phyloP scores from a whole-genome alignment of 2,888 invertebrate genomes.

The Mimachlamys varia region DNA sequence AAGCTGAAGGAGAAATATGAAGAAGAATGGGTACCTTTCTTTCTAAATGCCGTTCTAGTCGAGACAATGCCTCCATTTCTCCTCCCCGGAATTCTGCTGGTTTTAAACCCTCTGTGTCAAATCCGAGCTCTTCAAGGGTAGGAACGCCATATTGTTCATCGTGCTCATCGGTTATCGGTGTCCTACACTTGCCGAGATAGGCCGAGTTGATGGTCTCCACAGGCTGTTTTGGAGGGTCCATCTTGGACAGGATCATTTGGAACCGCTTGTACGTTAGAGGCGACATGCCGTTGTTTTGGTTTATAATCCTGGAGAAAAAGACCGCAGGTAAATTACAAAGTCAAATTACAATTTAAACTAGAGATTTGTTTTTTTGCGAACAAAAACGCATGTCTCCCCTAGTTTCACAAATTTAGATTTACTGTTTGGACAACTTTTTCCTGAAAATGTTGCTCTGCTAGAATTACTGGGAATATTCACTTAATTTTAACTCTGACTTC shows the following conservation, averaged over 20 bases:
- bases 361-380: too few relatives aligned
- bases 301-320: constrained; percentile 87
- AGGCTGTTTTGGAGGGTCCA: constrained; percentile 89
- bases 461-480: too few relatives aligned
- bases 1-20: not conserved
- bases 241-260: constrained; percentile 89
- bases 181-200: constrained; percentile 85
- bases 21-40: constrained; percentile 71
- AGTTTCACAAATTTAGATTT: too few relatives aligned
- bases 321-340: not conserved
- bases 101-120: constrained; percentile 88
- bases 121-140: constrained; percentile 92
- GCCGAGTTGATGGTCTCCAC: constrained; percentile 84
- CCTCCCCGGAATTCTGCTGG: constrained; percentile 91
- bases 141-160: constrained; percentile 93
- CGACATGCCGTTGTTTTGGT: constrained; percentile 90
- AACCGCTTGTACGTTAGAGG: constrained; percentile 94
- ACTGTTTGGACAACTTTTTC: too few relatives aligned
- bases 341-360: not conserved
- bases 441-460: too few relatives aligned
- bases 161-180: constrained; percentile 89
- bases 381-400: too few relatives aligned
- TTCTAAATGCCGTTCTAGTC: constrained; percentile 85
- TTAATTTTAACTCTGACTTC: too few relatives aligned
- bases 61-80: constrained; percentile 87